Base-by-base conservation (phyloP, 2,797 vertebrate species). In the Thunnus albacares region DNA sequence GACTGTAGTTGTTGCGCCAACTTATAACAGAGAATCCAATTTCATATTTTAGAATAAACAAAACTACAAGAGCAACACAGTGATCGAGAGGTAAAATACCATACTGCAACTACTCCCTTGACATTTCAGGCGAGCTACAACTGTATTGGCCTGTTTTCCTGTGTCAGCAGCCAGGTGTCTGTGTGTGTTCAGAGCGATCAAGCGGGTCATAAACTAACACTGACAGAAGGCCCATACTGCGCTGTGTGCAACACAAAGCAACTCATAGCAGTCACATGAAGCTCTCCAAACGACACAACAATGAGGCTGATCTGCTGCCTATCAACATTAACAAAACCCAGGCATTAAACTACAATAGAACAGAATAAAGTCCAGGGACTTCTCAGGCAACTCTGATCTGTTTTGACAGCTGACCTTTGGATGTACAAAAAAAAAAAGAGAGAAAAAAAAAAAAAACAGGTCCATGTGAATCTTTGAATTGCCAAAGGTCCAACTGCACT, bases 251-350 rank as follows among this genome's bases (percentile, higher is more conserved):
- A 65, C 64, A 91, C 88, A 92, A 92, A 89, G 87, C 72, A 84
- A 75, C 38, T 62, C 66, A 69, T 10, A 55, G 75, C 12, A 24
- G 86, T 91, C 94, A 94, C 86, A 86, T 93, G 90, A 90, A 72
- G 73, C 87, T 80, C 82, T 84, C 81, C 84, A 68, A 64, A 85
- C 72, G 78, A 82, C 63, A 87, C 89, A 91, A 94, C 89, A 90
- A 91, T 67, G 71, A 78, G 67, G 59, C 67, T 64, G 41, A 80
- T 81, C 70, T 71, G 82, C 84, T 59, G 77, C 11, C 71, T 18
- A 69, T 71, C 59, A 80, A 75, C 69, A 77, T 81, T 38, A 63
- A 85, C 84, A 83, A 76, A 76, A 83, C 75, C 41, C 30, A 15
- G 62, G 55, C 5, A 15, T 66, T 69, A 69, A 4, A 81, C 51